Evolutionary conservation across 2,113 vertebrate genomes (phyloP), one percentile per base, ranked within the genome.

Genomic region (Dromas ardeola): DNA sequence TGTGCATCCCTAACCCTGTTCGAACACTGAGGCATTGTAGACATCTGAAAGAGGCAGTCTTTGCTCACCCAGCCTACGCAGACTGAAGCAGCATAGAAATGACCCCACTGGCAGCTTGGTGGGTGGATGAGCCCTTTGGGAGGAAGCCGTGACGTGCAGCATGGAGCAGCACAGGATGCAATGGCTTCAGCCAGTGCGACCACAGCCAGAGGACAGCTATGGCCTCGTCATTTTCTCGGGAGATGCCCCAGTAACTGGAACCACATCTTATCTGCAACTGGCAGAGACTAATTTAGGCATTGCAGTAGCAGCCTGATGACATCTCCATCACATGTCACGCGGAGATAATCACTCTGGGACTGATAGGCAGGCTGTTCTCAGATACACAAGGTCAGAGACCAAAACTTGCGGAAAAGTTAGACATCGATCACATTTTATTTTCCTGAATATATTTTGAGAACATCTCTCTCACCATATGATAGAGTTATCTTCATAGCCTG

Each of bases 21-120:
- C 1, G 1, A 30, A 6, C 22, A 4, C 0, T 38, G 45, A 52
- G 74, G 16, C 22, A 18, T 7, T 3, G 1, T 1, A 36, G 36
- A 23, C 53, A 27, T 36, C 25, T 66, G 66, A 72, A 52, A 56
- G 7, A 42, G 56, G 23, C 76, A 2, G 2, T 8, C 3, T 92
- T 26, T 50, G 63, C 50, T 94, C 50, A 83, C 10, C 7, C 15
- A 49, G 27, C 16, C 47, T 52, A 22, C 30, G 15, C 0, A 3
- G 38, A 59, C 26, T n/a, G 49, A 66, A 86, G 38, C 20, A 65
- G 14, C 3, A 21, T 43, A 50, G 77, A 78, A 91, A 81, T 30
- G 32, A 55, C 61, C 21, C 21, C 34, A 11, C 4, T 11, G 47
- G 22, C 56, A 79, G 32, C 36, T 56, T 50, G 23, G 40, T 17